Evolutionary conservation across 2,113 vertebrate genomes (phyloP), one percentile per base, ranked within the genome.

Genomic region (Natator depressus): DNA sequence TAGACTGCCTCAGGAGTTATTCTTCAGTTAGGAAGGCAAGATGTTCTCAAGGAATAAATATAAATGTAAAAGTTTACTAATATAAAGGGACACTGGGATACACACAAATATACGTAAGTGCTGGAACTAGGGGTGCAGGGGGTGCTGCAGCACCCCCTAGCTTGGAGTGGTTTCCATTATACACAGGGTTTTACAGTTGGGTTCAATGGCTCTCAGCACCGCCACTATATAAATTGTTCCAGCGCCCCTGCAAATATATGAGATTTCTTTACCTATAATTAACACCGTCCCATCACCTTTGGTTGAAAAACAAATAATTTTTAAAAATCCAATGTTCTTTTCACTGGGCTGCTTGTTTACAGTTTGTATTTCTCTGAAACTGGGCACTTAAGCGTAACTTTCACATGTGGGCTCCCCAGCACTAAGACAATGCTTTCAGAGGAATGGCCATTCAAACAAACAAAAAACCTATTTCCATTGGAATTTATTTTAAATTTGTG

Each of bases 401-500:
- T 72, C 65, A 19, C 35, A 17, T 5, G 14, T n/a, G 38, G 9
- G 35, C 8, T 69, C 8, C 57, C 35, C 8, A n/a, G 17, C 65
- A n/a, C 16, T 69, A 72, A n/a, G 17, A 72, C 65, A 22, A 20
- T 38, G 8, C 8, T n/a, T 72, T 17, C n/a, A n/a, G 17, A 31
- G 31, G 8, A 4, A 29, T 27, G 10, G 59, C 20, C 65, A 72
- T 38, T 72, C 65, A n/a, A 27, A 46, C 75, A 49, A 46, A 50
- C 78, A 79, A 46, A 3, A 62, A 47, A 82, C 80, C 88, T 85
- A 42, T 42, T 3, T 88, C 76, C 5, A 2, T 54, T 80, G 82
- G 89, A 96, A 91, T 53, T 81, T 19, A 10, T 92, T 82, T 88
- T 62, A 88, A 72, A 93, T 93, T 89, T 95, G 90, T 96, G 95